Base-by-base conservation (phyloP, 2,888 invertebrate species). In the Pristionchus arcanus region DNA sequence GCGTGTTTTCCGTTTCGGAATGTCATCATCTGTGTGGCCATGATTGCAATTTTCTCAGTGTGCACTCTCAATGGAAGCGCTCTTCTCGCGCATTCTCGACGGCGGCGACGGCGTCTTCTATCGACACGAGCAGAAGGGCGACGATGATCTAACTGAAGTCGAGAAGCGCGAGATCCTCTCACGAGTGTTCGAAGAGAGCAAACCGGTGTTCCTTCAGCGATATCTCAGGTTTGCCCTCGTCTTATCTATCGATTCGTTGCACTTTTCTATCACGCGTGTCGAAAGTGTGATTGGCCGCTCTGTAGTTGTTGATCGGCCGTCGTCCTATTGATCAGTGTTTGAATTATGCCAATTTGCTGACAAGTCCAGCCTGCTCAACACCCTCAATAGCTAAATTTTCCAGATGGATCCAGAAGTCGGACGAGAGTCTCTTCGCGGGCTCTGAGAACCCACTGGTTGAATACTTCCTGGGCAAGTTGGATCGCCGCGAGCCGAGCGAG, bases 61-160 rank as follows among this genome's bases (percentile, higher is more conserved):
- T 68, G 28, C 9, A 49, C 74, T 37, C 21, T n/a, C 77, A 42
- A 92, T 92, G 92, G 90, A 92, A 21, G 63, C 34, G 11, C 49
- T 93, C 74, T 90, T 93, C 68, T 63, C 90, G n/a, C 90, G 92
- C 25, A 92, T 93, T 31, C 28, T 93, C 7, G 74, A 86, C 19
- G 90, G 90, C 21, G 87, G 91, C 66, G 92, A 90, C 59, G 66
- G 90, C 31, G 92, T 92, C 16, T 94, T 93, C 87, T 94, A 92
- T 91, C 90, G 91, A 42, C 91, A 92, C 90, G 93, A 94, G 87
- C 91, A 93, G 87, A 86, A 90, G 31, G 92, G 90, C 21, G 93
- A 94, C 28, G 91, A 90, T 3, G 94, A 94, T 21, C 87, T 94
- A 87, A 91, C 91, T 3, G 90, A 91, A 9, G 86, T 66, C 34